Percentiles rank a stretch among this genome's conserved stretches.
Conservation (phyloP, 1,140 invertebrate genomes). For the Lasioglossum baleicum region DNA sequence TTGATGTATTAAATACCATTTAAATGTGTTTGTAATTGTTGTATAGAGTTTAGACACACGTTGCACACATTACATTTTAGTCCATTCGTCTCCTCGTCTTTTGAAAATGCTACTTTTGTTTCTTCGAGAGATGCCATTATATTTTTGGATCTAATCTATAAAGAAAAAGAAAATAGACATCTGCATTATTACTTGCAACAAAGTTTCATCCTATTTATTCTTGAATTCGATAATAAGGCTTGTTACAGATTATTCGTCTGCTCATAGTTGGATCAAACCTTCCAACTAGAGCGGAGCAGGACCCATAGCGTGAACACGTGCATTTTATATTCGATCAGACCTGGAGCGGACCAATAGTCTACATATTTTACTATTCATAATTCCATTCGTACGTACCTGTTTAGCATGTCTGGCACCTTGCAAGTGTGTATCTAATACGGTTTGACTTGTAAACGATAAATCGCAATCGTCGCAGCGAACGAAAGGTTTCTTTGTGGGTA, state of each 20-base stretch:
- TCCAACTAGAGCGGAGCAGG: no score
- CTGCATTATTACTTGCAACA: no score
- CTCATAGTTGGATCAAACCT: no score
- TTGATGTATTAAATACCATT: constrained; percentile 72
- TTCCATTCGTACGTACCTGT: constrained; percentile 70
- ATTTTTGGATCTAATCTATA: constrained; percentile 75
- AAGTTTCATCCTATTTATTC: not conserved
- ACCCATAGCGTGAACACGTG: no score
- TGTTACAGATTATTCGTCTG: no score
- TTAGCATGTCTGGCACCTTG: constrained; percentile 80
- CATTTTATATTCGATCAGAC: no score
- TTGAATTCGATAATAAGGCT: no score
- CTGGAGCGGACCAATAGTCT: no score
- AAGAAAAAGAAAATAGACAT: no score
- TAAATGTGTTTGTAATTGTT: constrained; percentile 80
- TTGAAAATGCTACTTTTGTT: constrained; percentile 75
- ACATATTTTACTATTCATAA: not conserved
- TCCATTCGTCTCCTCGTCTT: constrained; percentile 77
- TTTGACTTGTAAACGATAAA: constrained; percentile 79
- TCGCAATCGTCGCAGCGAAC: constrained; percentile 79
- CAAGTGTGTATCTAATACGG: constrained; percentile 79
- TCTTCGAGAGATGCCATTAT: constrained; percentile 78
- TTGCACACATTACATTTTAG: constrained; percentile 80
- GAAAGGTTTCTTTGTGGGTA: constrained; percentile 78
- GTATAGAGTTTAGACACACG: constrained; percentile 79